These are phyloP conservation scores for Coracopsis vasa DNA, from an alignment of 2,113 vertebrate species.

Conservation along the genomic window DNA sequence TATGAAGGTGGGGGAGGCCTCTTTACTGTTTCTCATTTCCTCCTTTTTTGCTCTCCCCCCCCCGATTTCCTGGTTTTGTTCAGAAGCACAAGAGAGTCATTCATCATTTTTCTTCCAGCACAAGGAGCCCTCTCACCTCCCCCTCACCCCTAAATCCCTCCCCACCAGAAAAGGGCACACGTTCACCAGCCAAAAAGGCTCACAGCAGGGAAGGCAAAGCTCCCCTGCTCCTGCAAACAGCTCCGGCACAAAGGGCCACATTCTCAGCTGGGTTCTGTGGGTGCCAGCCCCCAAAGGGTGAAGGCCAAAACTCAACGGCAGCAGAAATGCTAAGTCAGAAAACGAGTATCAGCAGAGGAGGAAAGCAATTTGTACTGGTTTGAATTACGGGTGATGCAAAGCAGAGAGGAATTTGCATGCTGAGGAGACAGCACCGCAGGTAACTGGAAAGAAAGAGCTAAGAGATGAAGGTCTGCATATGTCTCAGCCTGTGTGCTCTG, in stretches of 20 bases:
- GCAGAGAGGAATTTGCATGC: slow-evolving; percentile 29
- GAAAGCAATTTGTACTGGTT: neutral
- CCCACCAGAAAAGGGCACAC: slow-evolving; percentile 51
- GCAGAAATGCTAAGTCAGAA: slow-evolving; percentile 48
- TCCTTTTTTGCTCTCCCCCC: slow-evolving; percentile 2
- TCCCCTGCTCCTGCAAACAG: slow-evolving; percentile 22
- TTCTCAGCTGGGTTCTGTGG: slow-evolving; percentile 52
- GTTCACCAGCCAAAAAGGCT: slow-evolving; percentile 52
- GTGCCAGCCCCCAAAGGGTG: slow-evolving; percentile 31
- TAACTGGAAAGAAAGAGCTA: neutral
- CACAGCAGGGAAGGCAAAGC: slow-evolving; percentile 47
- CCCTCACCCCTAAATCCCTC: slow-evolving; percentile 62
- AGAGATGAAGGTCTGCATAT: neutral
- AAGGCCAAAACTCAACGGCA: slow-evolving; percentile 16
- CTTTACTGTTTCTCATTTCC: slow-evolving; percentile 68
- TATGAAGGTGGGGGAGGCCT: slow-evolving; percentile 52
- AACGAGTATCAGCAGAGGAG: neutral
- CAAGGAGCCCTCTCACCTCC: slow-evolving; percentile 65
- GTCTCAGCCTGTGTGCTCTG: neutral
- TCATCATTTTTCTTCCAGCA: slow-evolving; percentile 66
- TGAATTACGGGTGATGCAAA: neutral
- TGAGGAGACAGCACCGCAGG: neutral
- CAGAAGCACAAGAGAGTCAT: slow-evolving; percentile 66
- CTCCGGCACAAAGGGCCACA: slow-evolving; percentile 21
- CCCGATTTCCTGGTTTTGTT: slow-evolving; percentile 68